Percentiles rank a stretch among this genome's conserved stretches.
phyloP scores from a whole-genome alignment of 1,140 invertebrate genomes.

The Drosophila pallidifrons region DNA sequence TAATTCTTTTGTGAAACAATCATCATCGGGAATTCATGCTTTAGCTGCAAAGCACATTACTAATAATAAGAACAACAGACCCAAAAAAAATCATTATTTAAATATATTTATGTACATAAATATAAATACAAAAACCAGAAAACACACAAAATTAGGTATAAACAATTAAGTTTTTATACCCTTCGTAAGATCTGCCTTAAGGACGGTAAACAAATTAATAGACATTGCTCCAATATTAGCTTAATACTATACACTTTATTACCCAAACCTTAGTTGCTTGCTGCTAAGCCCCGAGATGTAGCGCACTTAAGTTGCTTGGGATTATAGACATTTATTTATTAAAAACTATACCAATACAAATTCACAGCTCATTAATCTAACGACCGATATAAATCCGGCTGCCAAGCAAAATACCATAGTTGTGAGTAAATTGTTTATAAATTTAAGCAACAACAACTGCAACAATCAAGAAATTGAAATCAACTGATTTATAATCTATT shows the following conservation, averaged over 20 bases:
- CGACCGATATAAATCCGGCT: constrained; percentile 82
- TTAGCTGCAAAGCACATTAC: constrained; percentile 70
- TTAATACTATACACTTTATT: constrained; percentile 7
- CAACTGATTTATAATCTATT: constrained; percentile 19
- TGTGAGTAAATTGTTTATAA: constrained; percentile 81
- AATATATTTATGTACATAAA: not conserved
- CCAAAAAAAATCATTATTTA: constrained; percentile 29
- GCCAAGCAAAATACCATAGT: constrained; percentile 75
- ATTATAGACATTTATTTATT: constrained; percentile 73
- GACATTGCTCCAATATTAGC: constrained; percentile 1
- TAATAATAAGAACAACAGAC: constrained; percentile 51
- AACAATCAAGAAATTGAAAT: constrained; percentile 49
- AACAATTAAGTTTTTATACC: constrained; percentile 73
- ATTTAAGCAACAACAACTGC: constrained; percentile 62
- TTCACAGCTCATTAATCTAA: constrained; percentile 82
- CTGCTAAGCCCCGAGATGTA: constrained; percentile 20
- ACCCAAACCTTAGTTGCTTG: not conserved
- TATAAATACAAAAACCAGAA: constrained; percentile 20
- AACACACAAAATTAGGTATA: constrained; percentile 29
- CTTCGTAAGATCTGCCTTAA: constrained; percentile 52
- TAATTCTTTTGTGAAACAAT: constrained; percentile 61
- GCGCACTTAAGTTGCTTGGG: constrained; percentile 63
- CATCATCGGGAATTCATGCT: constrained; percentile 61
- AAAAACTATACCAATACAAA: constrained; percentile 74
- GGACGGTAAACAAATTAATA: constrained; percentile 13